Base-by-base conservation (phyloP, 1,140 invertebrate species). In the Zaprionus capensis region DNA sequence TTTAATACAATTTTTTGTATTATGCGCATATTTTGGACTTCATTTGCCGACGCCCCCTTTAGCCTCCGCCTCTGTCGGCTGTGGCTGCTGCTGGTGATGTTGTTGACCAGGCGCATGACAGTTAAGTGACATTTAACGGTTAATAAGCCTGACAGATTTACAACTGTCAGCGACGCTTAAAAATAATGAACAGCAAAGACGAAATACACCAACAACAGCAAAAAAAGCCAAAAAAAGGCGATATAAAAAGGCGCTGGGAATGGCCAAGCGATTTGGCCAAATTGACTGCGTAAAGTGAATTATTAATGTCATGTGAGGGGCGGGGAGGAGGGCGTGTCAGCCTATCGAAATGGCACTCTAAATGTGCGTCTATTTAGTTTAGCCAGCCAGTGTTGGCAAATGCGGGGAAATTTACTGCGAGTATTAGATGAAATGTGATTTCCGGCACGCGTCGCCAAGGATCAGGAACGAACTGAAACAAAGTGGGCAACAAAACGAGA, bases 81-180 rank as follows among this genome's bases (percentile, higher is more conserved):
- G 46, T 66, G 28, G 26, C 20, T 41, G n/a, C 51, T 62, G 72
- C 17, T 75, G 74, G 24, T 76, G 57, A 11, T 62, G 63, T 22
- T 71, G 62, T 82, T 59, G 81, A 58, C 85, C 84, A 76, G 71
- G 44, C 76, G 70, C 73, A 81, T 90, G 85, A 85, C 85, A 90
- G 82, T 85, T 91, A 91, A 90, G 86, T 90, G 85, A 90, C 85
- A 85, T 91, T 90, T 90, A 90, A 90, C 82, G 85, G 85, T 91
- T 90, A 90, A 90, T 90, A 90, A 90, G 85, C 82, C 86, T 91
- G 85, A 90, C 85, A 90, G 86, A 90, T 90, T 90, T 91, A 90
- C 86, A 90, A 85, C 85, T 90, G 85, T 91, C 85, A 88, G 76
- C 86, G 56, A 61, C 72, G 79, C 82, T 88, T 85, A 90, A 88